Conservation (phyloP, 2,113 vertebrate species). For the Mungos mungo region DNA sequence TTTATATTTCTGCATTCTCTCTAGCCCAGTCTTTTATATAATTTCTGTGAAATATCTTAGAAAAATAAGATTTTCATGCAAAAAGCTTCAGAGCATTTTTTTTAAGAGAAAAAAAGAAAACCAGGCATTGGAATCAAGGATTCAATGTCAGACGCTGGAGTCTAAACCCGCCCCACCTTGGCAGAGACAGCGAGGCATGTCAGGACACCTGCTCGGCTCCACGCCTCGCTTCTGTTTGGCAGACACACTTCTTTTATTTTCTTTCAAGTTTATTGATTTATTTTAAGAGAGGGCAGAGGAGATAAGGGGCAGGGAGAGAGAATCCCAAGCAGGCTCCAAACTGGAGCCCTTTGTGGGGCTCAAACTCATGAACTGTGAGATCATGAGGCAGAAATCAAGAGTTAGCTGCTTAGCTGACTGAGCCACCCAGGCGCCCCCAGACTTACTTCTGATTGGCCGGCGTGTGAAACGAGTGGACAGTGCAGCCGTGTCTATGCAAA, state of each 20-base stretch:
- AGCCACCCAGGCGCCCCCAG: too few species aligned
- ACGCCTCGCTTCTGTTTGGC: background rate
- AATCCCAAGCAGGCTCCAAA: too few species aligned
- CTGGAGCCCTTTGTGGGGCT: too few species aligned
- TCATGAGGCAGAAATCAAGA: too few species aligned
- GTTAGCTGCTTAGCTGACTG: too few species aligned
- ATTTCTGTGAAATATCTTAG: background rate
- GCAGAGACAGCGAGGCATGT: fast-evolving
- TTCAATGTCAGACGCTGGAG: background rate
- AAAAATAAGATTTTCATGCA: background rate
- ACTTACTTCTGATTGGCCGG: background rate
- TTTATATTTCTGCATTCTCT: background rate
- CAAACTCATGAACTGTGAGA: too few species aligned
- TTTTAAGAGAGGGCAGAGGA: too few species aligned
- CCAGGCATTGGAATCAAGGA: background rate
- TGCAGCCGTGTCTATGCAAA: background rate
- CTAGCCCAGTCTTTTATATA: background rate
- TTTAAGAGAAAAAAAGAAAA: background rate
- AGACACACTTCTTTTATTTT: background rate
- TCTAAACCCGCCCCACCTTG: background rate
- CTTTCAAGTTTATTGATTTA: too few species aligned
- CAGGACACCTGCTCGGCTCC: background rate
- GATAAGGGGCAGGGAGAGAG: too few species aligned
- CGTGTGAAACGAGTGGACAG: background rate
- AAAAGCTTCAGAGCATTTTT: background rate